phyloP scores from a whole-genome alignment of 2,888 invertebrate genomes.

The Yponomeuta cagnagella region DNA sequence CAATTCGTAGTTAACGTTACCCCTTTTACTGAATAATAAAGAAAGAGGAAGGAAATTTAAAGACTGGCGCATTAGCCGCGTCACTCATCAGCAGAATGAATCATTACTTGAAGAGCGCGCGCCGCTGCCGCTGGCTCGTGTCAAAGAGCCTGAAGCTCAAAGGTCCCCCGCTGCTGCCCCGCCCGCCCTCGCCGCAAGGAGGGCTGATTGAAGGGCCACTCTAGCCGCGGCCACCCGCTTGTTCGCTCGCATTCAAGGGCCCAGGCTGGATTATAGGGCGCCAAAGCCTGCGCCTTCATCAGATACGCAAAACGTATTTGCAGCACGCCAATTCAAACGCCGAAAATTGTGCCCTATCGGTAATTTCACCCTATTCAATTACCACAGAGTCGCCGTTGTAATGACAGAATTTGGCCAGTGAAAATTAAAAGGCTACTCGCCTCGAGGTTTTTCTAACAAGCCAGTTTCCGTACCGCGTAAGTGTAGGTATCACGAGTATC shows the following conservation, averaged over 20 bases:
- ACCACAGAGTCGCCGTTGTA: conserved; percentile 29
- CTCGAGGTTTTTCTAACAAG: background rate
- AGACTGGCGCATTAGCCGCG: conserved; percentile 68
- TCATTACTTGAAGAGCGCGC: conserved; percentile 75
- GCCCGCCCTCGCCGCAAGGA: conserved; percentile 31
- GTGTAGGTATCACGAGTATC: background rate
- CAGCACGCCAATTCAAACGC: conserved; percentile 53
- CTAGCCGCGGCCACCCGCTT: conserved; percentile 71
- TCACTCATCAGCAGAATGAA: conserved; percentile 75
- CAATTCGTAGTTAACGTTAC: background rate
- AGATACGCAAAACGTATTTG: conserved; percentile 68
- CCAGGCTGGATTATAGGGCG: conserved; percentile 73
- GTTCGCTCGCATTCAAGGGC: conserved; percentile 72
- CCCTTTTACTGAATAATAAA: conserved; percentile 51
- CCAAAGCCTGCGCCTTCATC: conserved; percentile 71
- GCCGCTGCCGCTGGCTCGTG: conserved; percentile 73
- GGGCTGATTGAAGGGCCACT: conserved; percentile 75
- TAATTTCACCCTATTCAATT: conserved; percentile 58
- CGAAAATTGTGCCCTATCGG: conserved; percentile 56
- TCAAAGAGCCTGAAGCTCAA: conserved; percentile 73
- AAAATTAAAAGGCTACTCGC: background rate
- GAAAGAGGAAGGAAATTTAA: conserved; percentile 31
- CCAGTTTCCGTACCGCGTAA: background rate
- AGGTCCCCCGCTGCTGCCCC: conserved; percentile 52
- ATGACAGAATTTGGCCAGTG: conserved; percentile 27